Conservation (phyloP, 2,888 invertebrate species). For the Sinopyrophorus schimmeli region DNA sequence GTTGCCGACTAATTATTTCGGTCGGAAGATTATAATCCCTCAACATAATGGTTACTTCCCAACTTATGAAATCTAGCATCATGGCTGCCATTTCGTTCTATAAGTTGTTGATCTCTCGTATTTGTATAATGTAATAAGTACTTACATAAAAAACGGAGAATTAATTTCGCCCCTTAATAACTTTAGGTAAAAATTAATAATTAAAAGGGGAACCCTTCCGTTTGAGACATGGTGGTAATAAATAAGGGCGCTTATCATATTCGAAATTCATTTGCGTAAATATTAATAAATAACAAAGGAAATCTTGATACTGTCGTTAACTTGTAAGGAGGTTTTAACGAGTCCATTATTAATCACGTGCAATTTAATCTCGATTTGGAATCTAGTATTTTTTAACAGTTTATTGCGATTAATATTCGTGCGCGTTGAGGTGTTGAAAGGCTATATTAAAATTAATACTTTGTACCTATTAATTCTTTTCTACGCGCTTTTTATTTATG, state of each 20-base stretch:
- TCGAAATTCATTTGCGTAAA: constrained; percentile 52
- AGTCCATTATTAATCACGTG: constrained; percentile 53
- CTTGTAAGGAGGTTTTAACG: constrained; percentile 50
- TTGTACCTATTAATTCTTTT: no score
- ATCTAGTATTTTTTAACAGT: constrained; percentile 52
- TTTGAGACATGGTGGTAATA: no score
- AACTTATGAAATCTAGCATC: constrained; percentile 56
- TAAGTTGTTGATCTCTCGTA: no score
- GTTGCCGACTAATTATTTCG: constrained; percentile 55
- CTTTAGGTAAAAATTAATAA: no score
- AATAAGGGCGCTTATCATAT: constrained; percentile 50
- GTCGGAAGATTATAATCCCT: constrained; percentile 57
- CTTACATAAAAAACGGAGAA: no score
- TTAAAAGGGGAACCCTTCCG: no score
- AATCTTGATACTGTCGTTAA: constrained; percentile 54
- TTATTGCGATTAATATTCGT: constrained; percentile 29
- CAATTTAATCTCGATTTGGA: constrained; percentile 52
- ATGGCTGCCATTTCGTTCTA: constrained; percentile 55
- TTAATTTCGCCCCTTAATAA: no score
- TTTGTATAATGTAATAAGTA: no score
- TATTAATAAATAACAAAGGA: constrained; percentile 55
- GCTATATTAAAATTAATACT: no score
- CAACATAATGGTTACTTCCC: constrained; percentile 56
- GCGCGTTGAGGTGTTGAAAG: no score
- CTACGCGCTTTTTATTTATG: no score